These are phyloP conservation scores for Listronotus bonariensis DNA, from an alignment of 1,140 invertebrate species.

Conservation along the genomic window DNA sequence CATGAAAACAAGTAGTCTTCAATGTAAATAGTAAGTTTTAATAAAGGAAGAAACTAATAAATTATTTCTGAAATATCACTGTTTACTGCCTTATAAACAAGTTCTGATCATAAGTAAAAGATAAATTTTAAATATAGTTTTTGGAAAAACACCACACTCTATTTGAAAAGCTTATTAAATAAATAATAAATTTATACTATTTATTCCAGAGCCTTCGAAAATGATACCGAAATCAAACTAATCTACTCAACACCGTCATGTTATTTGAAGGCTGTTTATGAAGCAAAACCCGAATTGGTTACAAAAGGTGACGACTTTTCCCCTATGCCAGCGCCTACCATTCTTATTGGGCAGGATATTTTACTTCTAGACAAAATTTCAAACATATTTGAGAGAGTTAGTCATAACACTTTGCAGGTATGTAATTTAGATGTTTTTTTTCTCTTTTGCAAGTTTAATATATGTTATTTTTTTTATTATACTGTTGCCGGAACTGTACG, in stretches of 20 bases:
- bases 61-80: no score
- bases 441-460: conserved; percentile 1
- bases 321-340: conserved; percentile 74
- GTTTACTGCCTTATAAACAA: no score
- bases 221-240: conserved; percentile 65
- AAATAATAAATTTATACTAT: no score
- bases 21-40: no score
- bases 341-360: conserved; percentile 85
- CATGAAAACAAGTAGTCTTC: no score
- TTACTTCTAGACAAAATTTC: conserved; percentile 71
- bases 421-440: conserved; percentile 3
- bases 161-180: no score
- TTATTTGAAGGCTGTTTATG: conserved; percentile 68
- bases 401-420: conserved; percentile 71
- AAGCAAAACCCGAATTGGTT: conserved; percentile 55
- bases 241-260: conserved; percentile 80
- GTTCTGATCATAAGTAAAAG: no score
- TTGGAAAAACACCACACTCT: background rate
- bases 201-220: conserved; percentile 66
- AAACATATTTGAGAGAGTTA: conserved; percentile 67
- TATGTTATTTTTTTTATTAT: conserved; percentile 15
- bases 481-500: no score
- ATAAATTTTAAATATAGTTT: no score
- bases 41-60: no score
- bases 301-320: conserved; percentile 71